A percentile compares a stretch with the other conserved stretches of the same genome.
These are phyloP conservation scores for Tonatia bakeri DNA, from an alignment of 2,113 vertebrate genomes.

Conservation along the genomic window DNA sequence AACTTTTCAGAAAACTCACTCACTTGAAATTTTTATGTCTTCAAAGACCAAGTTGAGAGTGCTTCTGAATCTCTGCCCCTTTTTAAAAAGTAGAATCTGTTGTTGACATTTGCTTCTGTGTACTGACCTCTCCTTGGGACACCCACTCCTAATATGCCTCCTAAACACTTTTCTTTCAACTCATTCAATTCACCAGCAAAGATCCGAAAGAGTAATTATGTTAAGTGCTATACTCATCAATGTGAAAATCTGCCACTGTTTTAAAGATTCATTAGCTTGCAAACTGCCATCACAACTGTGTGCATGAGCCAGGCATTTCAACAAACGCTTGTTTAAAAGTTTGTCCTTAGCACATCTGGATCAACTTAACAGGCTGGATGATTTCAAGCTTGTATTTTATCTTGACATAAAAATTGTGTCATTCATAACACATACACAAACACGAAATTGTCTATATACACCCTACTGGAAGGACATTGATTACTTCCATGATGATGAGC, in stretches of 20 bases:
- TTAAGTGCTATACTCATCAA: constrained; percentile 62
- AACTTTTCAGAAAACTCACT: constrained; percentile 57
- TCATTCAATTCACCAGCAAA: constrained; percentile 58
- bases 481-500: background rate
- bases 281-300: constrained; percentile 52
- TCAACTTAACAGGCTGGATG: background rate
- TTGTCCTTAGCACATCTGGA: background rate
- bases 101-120: background rate
- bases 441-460: background rate
- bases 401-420: constrained; percentile 8
- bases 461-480: background rate
- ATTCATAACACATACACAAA: background rate
- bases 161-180: background rate
- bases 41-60: constrained; percentile 46
- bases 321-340: constrained; percentile 48
- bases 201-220: constrained; percentile 66
- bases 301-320: constrained; percentile 35
- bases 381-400: background rate
- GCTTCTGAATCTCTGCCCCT: constrained; percentile 28
- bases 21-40: constrained; percentile 50
- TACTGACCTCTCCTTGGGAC: constrained; percentile 8
- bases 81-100: constrained; percentile 57
- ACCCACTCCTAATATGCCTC: background rate
- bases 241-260: constrained; percentile 35
- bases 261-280: constrained; percentile 68